These are phyloP conservation scores for Malurus elegans DNA, from an alignment of 2,113 vertebrate genomes.

Conservation along the genomic window DNA sequence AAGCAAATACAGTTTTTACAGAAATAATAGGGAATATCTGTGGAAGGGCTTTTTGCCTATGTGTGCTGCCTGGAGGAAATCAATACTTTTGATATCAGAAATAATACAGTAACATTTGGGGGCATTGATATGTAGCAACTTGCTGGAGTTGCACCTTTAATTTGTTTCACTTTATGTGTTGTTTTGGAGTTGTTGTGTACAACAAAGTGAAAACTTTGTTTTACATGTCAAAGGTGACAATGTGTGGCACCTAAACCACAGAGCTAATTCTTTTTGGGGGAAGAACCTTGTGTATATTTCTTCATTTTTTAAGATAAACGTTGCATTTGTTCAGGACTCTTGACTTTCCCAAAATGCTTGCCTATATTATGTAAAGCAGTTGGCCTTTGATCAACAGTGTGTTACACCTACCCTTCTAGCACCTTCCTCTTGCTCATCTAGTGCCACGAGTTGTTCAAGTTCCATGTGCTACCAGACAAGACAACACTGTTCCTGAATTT, in stretches of 20 bases:
- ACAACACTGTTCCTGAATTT: not conserved
- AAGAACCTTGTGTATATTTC: not conserved
- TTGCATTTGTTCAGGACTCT: not conserved
- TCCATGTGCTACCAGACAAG: not conserved
- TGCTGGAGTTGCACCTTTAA: not conserved
- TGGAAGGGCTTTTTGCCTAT: not conserved
- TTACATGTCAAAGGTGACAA: not conserved
- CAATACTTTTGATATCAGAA: not conserved
- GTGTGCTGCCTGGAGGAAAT: slow-evolving; percentile 10
- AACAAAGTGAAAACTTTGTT: not conserved
- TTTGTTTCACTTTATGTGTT: not conserved
- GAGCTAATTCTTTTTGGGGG: not conserved
- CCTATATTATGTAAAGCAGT: not conserved
- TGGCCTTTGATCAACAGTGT: not conserved
- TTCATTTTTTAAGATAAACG: not conserved
- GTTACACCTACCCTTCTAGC: not conserved
- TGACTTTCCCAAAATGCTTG: not conserved
- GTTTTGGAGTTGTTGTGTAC: not conserved
- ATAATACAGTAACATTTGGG: not conserved
- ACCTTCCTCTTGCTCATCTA: not conserved
- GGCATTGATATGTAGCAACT: not conserved
- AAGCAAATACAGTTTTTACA: not conserved
- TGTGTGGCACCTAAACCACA: not conserved
- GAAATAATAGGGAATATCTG: slow-evolving; percentile 37
- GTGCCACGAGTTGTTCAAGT: not conserved